Evolutionary conservation across 2,113 vertebrate genomes (phyloP), one percentile per base, ranked within the genome.

Genomic region (Notarius lentiginosus): DNA sequence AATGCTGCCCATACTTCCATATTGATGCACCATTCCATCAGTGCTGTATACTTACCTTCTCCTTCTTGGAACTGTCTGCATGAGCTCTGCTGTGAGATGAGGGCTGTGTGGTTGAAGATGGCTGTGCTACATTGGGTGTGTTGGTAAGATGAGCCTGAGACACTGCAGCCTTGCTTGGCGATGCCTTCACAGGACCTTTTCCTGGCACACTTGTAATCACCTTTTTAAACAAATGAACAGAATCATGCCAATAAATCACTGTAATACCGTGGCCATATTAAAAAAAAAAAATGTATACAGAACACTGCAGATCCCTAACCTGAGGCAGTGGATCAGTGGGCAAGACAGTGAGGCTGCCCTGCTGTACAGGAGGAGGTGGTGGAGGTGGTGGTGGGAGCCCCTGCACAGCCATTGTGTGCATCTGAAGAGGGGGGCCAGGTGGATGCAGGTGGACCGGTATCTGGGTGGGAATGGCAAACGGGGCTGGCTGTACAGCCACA

Each of bases 1-100:
- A 60, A 60, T 60, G 58, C 22, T 7, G 0, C 17, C 15, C 15
- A 24, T 4, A 30, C 11, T 15, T n/a, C 10, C 9, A 15, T 2
- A 49, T 53, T 75, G 24, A 65, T 47, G 66, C 12, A 1, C 17
- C 7, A 41, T 18, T 34, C 68, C 2, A 34, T 4, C 15, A 9
- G 7, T 18, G 15, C 72, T 24, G 17, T 20, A 41, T 15, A 53
- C 15, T 9, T 95, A 96, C 98, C 97, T 99, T 98, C 93, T 99
- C 98, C 91, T 99, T 99, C 94, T 98, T 99, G 1, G 97, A 98
- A 95, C 97, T 97, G 94, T 99, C 98, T 61, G 96, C 95, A 49
- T 95, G 97, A 92, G 96, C 96, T 94, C 95, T 97, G 90, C 94
- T 93, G 86, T 96, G 93, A 89, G 96, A 89, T 79, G 93, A 93